These are phyloP conservation scores for Resseliella maxima DNA, from an alignment of 2,888 invertebrate species.

Conservation along the genomic window DNA sequence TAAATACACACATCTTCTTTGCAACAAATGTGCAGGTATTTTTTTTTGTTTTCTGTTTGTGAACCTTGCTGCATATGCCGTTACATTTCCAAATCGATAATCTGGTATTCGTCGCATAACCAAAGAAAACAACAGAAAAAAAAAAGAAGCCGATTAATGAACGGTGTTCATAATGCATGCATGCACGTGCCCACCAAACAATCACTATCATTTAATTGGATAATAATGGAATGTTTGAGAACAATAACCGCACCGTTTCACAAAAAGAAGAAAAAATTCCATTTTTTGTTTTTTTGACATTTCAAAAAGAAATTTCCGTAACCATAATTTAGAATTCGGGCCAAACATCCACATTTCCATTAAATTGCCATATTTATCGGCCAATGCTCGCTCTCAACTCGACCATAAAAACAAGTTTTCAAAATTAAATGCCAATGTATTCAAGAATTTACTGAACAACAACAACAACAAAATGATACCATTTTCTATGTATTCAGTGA, in stretches of 20 bases:
- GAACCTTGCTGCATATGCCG: background rate
- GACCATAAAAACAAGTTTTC: too few species aligned
- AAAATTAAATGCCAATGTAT: too few species aligned
- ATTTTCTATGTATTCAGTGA: too few species aligned
- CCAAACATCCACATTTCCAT: too few species aligned
- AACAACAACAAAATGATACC: too few species aligned
- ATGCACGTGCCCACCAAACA: background rate
- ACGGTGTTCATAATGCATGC: background rate
- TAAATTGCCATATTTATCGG: too few species aligned
- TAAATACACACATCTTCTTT: background rate
- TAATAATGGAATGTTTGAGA: background rate
- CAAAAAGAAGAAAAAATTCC: too few species aligned
- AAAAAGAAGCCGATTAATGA: too few species aligned
- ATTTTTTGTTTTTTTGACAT: too few species aligned
- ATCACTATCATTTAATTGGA: background rate
- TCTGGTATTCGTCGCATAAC: background rate
- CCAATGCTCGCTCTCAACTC: too few species aligned
- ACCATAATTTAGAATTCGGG: background rate
- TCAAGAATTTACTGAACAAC: too few species aligned
- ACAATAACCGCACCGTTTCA: background rate
- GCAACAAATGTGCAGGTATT: too few species aligned
- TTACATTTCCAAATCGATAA: constrained; percentile 35
- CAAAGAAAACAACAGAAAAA: background rate
- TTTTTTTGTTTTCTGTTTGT: background rate
- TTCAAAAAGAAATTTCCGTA: background rate